Conservation (phyloP, 1,140 invertebrate species). For the Brachionus angularis region DNA sequence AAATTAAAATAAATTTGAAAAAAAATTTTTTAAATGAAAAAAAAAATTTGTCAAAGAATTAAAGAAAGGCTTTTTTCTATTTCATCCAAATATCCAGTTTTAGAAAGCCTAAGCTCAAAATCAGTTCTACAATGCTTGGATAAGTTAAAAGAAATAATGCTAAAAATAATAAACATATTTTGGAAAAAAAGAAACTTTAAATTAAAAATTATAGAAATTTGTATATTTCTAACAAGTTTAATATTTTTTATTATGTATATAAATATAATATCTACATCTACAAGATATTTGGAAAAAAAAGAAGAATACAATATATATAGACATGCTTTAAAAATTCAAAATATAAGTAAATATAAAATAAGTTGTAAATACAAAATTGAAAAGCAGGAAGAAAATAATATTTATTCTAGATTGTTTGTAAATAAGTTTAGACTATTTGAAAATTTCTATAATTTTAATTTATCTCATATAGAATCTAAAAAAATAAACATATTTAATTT, state of each 20-base stretch:
- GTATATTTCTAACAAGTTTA: background rate
- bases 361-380: background rate
- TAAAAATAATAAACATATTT: too few species aligned
- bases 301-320: conserved; percentile 19
- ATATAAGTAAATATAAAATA: conserved; percentile 2
- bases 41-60: too few species aligned
- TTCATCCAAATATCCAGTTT: too few species aligned
- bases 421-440: background rate
- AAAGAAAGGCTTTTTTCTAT: too few species aligned
- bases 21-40: too few species aligned
- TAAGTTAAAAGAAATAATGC: too few species aligned
- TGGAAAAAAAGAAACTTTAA: too few species aligned
- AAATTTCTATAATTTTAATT: background rate
- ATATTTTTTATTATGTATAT: background rate
- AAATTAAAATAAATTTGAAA: too few species aligned
- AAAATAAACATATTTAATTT: conserved; percentile 3
- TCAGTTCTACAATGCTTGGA: too few species aligned
- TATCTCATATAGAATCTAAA: background rate
- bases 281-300: background rate
- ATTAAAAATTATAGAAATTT: background rate
- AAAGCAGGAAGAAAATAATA: background rate
- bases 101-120: too few species aligned
- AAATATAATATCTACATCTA: background rate
- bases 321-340: conserved; percentile 14
- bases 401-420: background rate